These are phyloP conservation scores for Brachionus calyciflorus DNA, from an alignment of 1,140 invertebrate species.

Conservation along the genomic window DNA sequence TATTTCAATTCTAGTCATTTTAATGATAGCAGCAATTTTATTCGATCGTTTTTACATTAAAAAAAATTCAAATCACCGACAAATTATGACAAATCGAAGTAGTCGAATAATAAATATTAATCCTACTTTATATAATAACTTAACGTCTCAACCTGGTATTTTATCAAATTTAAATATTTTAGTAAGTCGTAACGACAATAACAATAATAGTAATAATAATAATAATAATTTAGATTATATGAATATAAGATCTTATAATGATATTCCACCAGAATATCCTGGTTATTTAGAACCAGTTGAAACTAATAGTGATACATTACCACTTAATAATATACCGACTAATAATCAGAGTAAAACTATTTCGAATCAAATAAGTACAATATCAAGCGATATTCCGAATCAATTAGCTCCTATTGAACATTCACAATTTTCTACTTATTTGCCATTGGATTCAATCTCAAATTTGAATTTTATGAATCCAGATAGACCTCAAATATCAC, in stretches of 20 bases:
- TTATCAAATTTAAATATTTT: conserved; percentile 16
- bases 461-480: background rate
- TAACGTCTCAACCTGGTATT: conserved; percentile 7
- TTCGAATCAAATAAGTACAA: conserved; percentile 36
- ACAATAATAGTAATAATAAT: background rate
- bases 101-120: conserved; percentile 8
- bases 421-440: background rate
- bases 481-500: background rate
- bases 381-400: background rate
- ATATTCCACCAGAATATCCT: conserved; percentile 33
- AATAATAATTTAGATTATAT: background rate
- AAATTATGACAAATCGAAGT: background rate
- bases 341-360: background rate
- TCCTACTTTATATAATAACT: conserved; percentile 13
- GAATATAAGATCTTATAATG: conserved; percentile 7
- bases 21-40: conserved; percentile 31
- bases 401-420: background rate
- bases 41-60: conserved; percentile 28
- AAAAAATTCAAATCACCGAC: background rate
- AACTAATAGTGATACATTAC: background rate
- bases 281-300: background rate
- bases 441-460: background rate
- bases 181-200: too few relatives aligned
- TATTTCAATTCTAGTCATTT: conserved; percentile 34
- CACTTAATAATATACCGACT: background rate